These are phyloP conservation scores for Heptranchias perlo DNA, from an alignment of 2,113 vertebrate species.

Conservation along the genomic window DNA sequence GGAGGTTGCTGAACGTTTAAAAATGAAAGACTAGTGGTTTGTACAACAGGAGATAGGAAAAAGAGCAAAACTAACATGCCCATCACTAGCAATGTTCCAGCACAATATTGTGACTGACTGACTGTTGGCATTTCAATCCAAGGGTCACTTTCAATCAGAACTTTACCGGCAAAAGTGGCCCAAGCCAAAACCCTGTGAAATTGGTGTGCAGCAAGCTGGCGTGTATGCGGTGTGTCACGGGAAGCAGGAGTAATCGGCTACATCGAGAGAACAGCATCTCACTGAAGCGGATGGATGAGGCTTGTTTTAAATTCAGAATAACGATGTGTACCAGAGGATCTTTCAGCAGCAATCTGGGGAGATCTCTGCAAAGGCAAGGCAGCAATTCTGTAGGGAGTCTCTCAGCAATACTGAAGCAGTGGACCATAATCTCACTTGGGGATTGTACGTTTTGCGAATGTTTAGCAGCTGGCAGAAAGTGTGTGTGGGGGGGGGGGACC, in stretches of 20 bases:
- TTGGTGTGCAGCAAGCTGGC: neutral
- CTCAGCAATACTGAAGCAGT: neutral
- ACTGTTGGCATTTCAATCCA: neutral
- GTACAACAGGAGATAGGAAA: neutral
- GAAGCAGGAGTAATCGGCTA: constrained; percentile 11
- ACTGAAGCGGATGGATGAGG: constrained; percentile 17
- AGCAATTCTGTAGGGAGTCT: neutral
- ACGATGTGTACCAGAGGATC: neutral
- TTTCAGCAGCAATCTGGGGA: neutral
- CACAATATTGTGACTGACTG: neutral
- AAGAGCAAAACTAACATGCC: too few relatives aligned
- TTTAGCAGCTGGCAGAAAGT: neutral
- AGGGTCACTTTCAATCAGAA: constrained; percentile 8
- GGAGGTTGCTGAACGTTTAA: neutral
- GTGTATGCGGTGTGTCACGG: neutral
- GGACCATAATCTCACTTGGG: neutral
- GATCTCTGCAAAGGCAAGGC: neutral
- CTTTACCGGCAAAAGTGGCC: neutral
- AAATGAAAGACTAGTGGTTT: neutral
- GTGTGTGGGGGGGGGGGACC: neutral
- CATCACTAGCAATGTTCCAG: neutral
- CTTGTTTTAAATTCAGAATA: constrained; percentile 35
- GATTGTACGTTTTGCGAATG: neutral
- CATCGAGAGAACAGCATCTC: neutral
- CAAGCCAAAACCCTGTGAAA: constrained; percentile 21